Base-by-base conservation (phyloP, 2,888 invertebrate species). In the Nematopogon swammerdamellus region DNA sequence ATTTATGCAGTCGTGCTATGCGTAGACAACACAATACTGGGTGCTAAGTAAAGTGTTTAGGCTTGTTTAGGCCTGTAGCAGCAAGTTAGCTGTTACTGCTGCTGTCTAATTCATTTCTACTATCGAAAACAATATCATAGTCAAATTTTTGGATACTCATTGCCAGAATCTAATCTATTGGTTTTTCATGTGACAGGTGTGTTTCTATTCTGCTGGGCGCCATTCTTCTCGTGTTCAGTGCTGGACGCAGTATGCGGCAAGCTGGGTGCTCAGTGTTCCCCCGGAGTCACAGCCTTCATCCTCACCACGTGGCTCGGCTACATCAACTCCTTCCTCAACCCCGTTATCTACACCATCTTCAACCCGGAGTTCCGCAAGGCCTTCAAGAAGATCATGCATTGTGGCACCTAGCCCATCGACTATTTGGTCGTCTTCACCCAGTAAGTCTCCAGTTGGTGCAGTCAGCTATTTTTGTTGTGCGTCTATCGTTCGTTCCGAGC, bases 291-390 rank as follows among this genome's bases (percentile, higher is more conserved):
- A 18, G 91, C 90, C 47, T 98, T 98, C 74, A 91, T 97, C 64
- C 82, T 96, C 56, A 95, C 96, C 56, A 96, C 97, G 20, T 99
- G 98, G 98, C 83, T 98, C 51, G 98, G 98, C 48, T 99, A 99
- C 79, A 95, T 98, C 83, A 98, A 95, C 76, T 92, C 92, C 61
- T 93, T 93, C 67, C 89, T 93, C 53, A 94, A 94, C 76, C 95
- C 95, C 10, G 90, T 95, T 58, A 95, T 95, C 63, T 95, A 96
- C 70, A 95, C 95, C 52, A 95, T 94, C 65, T 93, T 95, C 76
- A 97, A 97, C 80, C 94, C 95, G 1, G 98, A 99, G 71, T 99
- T 98, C 80, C 85, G 98, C 57, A 96, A 97, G 81, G 98, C 98
- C 49, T 99, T 99, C 80, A 92, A 95, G 65, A 95, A 94, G 72